Conservation (phyloP, 2,797 vertebrate genomes). For the Monodelphis domestica region DNA sequence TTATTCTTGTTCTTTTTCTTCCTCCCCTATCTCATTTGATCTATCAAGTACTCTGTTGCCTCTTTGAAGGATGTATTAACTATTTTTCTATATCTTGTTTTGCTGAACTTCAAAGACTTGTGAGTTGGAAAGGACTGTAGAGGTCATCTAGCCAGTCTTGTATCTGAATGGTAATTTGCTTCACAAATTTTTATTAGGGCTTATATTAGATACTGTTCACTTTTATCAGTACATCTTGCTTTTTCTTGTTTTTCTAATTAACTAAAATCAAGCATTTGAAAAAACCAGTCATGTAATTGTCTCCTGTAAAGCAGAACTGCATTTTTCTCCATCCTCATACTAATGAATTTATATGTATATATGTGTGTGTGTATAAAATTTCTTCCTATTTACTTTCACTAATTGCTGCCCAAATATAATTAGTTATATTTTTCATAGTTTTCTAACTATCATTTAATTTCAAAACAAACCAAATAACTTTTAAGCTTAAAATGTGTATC, state of each 20-base stretch:
- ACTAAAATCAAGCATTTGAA: constrained; percentile 44
- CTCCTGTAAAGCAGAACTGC: constrained; percentile 40
- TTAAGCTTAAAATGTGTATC: constrained; percentile 52
- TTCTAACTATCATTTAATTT: constrained; percentile 30
- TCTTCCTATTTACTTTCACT: constrained; percentile 56
- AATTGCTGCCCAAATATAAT: constrained; percentile 49
- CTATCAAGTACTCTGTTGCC: constrained; percentile 11
- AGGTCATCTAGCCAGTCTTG: background rate
- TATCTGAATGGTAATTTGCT: no score
- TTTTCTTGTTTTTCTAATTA: constrained; percentile 51
- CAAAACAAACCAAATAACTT: background rate
- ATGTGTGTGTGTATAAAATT: no score
- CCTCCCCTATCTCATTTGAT: background rate
- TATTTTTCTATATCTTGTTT: background rate
- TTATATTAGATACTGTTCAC: background rate
- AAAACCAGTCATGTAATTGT: constrained; percentile 54
- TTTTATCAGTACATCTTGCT: constrained; percentile 29
- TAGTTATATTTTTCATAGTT: constrained; percentile 55
- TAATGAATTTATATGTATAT: no score
- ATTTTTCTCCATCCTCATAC: constrained; percentile 28
- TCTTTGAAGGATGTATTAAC: background rate
- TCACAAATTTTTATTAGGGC: background rate
- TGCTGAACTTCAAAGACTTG: background rate
- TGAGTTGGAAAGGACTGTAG: background rate
- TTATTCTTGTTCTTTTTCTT: constrained; percentile 44